A percentile compares a stretch with the other conserved stretches of the same genome.
Conservation (phyloP, 2,113 vertebrate genomes). For the Psephotus haematonotus region DNA sequence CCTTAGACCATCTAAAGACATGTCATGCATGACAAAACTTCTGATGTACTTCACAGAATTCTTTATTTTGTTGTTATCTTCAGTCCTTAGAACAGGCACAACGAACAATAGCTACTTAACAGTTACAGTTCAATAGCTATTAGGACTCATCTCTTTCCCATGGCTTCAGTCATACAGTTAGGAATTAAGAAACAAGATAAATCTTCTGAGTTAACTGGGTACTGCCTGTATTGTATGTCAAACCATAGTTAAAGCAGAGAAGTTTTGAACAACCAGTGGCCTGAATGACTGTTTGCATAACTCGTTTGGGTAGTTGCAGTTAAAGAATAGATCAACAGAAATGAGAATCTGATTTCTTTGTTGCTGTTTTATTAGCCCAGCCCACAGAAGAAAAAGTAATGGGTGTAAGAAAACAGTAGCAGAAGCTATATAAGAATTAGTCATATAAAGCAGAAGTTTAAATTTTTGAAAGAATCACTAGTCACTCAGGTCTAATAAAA, state of each 20-base stretch:
- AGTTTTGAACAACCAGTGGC: not conserved
- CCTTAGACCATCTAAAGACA: not conserved
- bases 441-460: not conserved
- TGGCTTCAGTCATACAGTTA: not conserved
- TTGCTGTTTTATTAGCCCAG: too few relatives aligned
- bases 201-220: not conserved
- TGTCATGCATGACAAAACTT: not conserved
- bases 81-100: not conserved
- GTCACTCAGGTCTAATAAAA: not conserved
- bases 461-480: not conserved
- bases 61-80: not conserved
- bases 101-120: not conserved
- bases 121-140: not conserved
- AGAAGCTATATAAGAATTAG: not conserved
- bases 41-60: not conserved
- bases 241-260: not conserved
- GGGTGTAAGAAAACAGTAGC: not conserved
- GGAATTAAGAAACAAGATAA: not conserved
- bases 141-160: not conserved
- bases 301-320: not conserved
- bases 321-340: not conserved
- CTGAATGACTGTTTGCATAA: not conserved
- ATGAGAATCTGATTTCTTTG: not conserved
- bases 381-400: not conserved
- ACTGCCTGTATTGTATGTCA: not conserved